Evolutionary conservation across 2,113 vertebrate genomes (phyloP).

Genomic region (Boleophthalmus pectinirostris): DNA sequence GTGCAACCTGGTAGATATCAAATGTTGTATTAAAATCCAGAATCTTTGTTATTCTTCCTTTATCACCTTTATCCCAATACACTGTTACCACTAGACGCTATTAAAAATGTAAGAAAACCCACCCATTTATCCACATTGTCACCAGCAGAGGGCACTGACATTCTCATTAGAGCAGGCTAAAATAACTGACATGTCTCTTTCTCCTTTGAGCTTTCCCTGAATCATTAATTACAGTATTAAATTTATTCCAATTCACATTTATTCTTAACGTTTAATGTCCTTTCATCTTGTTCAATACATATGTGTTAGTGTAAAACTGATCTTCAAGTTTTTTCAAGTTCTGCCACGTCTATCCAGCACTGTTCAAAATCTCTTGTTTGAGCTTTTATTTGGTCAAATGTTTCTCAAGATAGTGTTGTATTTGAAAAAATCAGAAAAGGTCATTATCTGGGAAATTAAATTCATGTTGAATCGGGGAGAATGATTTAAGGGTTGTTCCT

Average conservation of each 20-base stretch:
- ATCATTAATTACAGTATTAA: neutral
- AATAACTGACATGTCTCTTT: neutral
- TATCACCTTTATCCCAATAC: neutral
- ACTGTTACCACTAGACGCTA: neutral
- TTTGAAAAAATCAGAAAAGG: too few species aligned
- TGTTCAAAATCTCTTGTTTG: too few species aligned
- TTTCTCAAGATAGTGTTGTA: too few species aligned
- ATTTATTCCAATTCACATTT: neutral
- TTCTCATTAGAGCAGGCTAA: neutral
- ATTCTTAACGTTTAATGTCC: neutral
- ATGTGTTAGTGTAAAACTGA: neutral
- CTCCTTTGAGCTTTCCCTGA: neutral
- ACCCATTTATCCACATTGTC: neutral
- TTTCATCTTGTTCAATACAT: neutral
- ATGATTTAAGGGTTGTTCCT: neutral
- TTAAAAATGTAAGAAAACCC: neutral
- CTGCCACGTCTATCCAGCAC: neutral
- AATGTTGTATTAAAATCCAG: neutral
- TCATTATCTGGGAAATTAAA: neutral
- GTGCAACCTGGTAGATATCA: neutral
- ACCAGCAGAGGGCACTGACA: neutral
- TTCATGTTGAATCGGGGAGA: neutral
- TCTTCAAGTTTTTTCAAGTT: neutral
- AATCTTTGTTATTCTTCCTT: neutral
- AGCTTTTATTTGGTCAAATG: too few species aligned